phyloP scores from a whole-genome alignment of 2,888 invertebrate genomes.

The Oconnorella tubifera region DNA sequence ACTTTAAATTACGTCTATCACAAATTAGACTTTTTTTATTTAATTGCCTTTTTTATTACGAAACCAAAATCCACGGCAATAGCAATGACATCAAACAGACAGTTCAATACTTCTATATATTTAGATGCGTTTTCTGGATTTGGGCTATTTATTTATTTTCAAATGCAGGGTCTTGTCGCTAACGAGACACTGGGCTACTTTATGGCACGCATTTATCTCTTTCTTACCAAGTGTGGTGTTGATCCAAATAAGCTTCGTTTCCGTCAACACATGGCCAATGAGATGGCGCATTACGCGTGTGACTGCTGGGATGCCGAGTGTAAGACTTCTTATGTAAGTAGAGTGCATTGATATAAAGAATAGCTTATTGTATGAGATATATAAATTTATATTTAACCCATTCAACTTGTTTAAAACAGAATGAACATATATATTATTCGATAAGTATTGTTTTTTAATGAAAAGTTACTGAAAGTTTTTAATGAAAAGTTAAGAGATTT shows the following conservation, averaged over 20 bases:
- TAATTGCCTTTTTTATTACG: not conserved
- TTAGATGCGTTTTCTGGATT: too few species aligned
- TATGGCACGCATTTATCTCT: slow-evolving; percentile 89
- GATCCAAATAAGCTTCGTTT: slow-evolving; percentile 81
- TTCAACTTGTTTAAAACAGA: too few species aligned
- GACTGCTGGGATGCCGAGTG: slow-evolving; percentile 99
- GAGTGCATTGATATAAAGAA: too few species aligned
- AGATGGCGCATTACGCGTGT: slow-evolving; percentile 99
- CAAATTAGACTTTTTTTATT: not conserved
- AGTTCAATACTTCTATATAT: not conserved
- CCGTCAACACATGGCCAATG: slow-evolving; percentile 97
- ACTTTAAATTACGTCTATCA: too few species aligned
- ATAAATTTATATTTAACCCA: too few species aligned
- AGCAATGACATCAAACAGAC: not conserved
- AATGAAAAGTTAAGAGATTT: too few species aligned
- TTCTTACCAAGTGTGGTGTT: slow-evolving; percentile 80
- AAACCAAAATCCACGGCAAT: not conserved
- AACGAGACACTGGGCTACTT: slow-evolving; percentile 98
- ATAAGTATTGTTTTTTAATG: too few species aligned
- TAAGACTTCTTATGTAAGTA: slow-evolving; percentile 81
- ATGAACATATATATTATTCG: too few species aligned
- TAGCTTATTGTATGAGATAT: too few species aligned
- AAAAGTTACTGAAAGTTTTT: too few species aligned
- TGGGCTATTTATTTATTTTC: not conserved
- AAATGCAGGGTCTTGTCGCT: slow-evolving; percentile 67